phyloP scores from a whole-genome alignment of 2,888 invertebrate genomes.

The Drosophila colorata region DNA sequence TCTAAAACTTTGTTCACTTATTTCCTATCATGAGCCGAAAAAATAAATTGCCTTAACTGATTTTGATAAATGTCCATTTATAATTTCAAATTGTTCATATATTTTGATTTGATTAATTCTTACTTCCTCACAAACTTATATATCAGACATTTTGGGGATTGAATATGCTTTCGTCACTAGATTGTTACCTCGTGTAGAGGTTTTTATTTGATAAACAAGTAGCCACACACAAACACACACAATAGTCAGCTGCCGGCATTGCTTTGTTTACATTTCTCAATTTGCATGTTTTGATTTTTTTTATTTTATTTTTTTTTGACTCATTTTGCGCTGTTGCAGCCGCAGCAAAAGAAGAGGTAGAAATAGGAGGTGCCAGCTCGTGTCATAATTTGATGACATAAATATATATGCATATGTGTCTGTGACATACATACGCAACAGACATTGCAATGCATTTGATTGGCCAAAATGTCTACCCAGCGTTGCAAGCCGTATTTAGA shows the following conservation, averaged over 20 bases:
- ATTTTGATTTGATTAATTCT: no score
- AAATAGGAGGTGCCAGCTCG: constrained; percentile 4
- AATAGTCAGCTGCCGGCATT: constrained; percentile 14
- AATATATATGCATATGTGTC: not conserved
- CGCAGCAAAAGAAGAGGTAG: constrained; percentile 1
- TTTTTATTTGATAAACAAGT: not conserved
- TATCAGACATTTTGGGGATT: no score
- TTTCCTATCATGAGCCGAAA: no score
- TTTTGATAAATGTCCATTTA: no score
- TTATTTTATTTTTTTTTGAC: not conserved
- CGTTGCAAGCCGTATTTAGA: not conserved
- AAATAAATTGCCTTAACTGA: no score
- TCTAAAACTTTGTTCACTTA: no score
- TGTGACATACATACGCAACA: not conserved
- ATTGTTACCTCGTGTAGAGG: no score
- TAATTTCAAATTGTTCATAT: no score
- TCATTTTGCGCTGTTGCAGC: constrained; percentile 6
- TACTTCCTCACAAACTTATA: no score
- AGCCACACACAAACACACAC: not conserved
- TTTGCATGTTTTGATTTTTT: constrained; percentile 5
- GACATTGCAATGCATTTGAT: constrained; percentile 7
- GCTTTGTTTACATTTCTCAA: constrained; percentile 32
- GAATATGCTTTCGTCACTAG: no score
- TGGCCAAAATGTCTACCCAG: not conserved
- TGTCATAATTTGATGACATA: constrained; percentile 33